Conservation (phyloP, 1,140 invertebrate species). For the Anoplolepis gracilipes region DNA sequence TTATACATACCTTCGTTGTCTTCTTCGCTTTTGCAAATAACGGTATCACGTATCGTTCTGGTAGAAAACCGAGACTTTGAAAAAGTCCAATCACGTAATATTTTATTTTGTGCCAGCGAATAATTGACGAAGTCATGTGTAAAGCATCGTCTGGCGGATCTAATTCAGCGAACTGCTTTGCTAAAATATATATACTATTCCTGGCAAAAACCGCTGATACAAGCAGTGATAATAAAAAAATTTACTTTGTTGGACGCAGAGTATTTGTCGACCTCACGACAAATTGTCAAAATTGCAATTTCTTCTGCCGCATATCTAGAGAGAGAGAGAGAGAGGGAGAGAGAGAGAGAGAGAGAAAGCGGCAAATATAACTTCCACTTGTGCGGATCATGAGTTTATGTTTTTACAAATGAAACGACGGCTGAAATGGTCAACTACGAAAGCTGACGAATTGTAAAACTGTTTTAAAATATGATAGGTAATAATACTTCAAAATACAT, state of each 20-base stretch:
- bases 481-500: conserved; percentile 18
- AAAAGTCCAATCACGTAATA: conserved; percentile 22
- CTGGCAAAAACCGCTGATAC: neutral
- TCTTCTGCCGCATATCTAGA: neutral
- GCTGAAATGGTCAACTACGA: neutral
- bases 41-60: neutral
- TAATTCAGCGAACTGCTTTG: conserved; percentile 38
- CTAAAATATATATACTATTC: conserved; percentile 26
- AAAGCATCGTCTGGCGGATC: conserved; percentile 5
- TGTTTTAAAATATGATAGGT: neutral
- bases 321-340: neutral
- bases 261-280: neutral
- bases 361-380: neutral
- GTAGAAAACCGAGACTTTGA: conserved; percentile 24
- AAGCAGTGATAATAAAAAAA: conserved; percentile 31
- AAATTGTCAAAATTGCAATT: conserved; percentile 45
- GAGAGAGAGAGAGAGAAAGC: neutral
- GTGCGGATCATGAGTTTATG: neutral
- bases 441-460: conserved; percentile 3
- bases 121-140: conserved; percentile 47
- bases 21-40: conserved; percentile 48
- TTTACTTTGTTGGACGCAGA: conserved; percentile 8
- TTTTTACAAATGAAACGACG: neutral
- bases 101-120: conserved; percentile 42
- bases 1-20: conserved; percentile 32